A percentile compares a stretch with the other conserved stretches of the same genome.
Conservation (phyloP, 1,140 invertebrate genomes). For the Drosophila murphyi region DNA sequence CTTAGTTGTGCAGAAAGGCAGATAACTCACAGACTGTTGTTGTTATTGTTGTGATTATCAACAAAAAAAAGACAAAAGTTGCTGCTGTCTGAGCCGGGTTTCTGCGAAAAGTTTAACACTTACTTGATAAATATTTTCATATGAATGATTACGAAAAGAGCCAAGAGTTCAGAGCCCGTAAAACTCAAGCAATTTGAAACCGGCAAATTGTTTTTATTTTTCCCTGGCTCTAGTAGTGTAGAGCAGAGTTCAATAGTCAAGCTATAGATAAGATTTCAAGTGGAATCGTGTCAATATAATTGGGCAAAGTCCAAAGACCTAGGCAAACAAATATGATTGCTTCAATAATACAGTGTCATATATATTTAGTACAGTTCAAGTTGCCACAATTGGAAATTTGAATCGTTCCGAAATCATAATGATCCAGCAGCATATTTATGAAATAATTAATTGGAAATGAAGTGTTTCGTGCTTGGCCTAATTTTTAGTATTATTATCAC, state of each 20-base stretch:
- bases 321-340: neutral
- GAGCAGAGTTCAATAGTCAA: neutral
- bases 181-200: conserved; percentile 12
- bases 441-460: too few relatives aligned
- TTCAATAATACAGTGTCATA: neutral
- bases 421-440: too few relatives aligned
- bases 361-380: too few relatives aligned
- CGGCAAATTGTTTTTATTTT: neutral
- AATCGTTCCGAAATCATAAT: too few relatives aligned
- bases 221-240: neutral
- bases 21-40: conserved; percentile 52
- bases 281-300: too few relatives aligned
- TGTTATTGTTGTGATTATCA: conserved; percentile 36
- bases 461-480: too few relatives aligned
- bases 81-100: conserved; percentile 34
- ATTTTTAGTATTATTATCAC: too few relatives aligned
- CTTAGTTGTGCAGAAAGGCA: conserved; percentile 76
- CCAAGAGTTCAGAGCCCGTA: conserved; percentile 7
- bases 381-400: too few relatives aligned
- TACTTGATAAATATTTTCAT: conserved; percentile 63
- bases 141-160: conserved; percentile 46
- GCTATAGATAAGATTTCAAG: neutral
- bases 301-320: neutral
- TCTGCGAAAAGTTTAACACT: conserved; percentile 60
- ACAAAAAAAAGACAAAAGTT: conserved; percentile 6